Base-by-base conservation (phyloP, 2,888 invertebrate species). In the Lamproptera curius region DNA sequence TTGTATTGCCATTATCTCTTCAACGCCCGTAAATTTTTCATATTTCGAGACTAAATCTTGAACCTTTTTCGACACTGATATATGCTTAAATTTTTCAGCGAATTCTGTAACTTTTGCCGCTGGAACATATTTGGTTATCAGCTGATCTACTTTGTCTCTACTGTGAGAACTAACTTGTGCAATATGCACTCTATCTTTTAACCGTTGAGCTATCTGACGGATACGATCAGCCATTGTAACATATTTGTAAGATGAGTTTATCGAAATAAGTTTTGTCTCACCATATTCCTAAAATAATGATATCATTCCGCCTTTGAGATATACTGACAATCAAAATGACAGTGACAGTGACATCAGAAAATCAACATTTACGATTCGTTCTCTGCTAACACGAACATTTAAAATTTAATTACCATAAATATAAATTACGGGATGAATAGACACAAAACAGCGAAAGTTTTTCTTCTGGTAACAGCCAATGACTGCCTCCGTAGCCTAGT, bases 1-100 rank as follows among this genome's bases (percentile, higher is more conserved):
- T 65, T 95, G 95, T 23, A 94, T 92, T 20, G 89, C 84, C 83
- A 92, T 91, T 2, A 96, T 94, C 74, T 95, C 94, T 55, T 92
- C 92, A 41, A 95, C 88, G 1, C 95, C 95, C 4, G 95, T 92
- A 43, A 94, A 87, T 63, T 92, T 91, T 65, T 94, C 94, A 76
- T 94, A 94, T 76, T 88, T 89, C 17, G 72, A 70, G 37, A 91
- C 89, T 42, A 91, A 55, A 40, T 89, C 87, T 36, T 74, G 78
- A 5, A 90, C 75, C 58, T 67, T 77, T 13, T 62, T 65, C 0
- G 74, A 59, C 1, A 87, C 55, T 5, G 70, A 63, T 23, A 78
- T 76, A 13, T 76, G 69, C 60, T 76, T 84, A 5, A 87, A 73
- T 50, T 67, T 83, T 42, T 85, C 83, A 1, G 86, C 84, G 1